phyloP scores from a whole-genome alignment of 2,888 invertebrate genomes.

The Pristionchus entomophagus region DNA sequence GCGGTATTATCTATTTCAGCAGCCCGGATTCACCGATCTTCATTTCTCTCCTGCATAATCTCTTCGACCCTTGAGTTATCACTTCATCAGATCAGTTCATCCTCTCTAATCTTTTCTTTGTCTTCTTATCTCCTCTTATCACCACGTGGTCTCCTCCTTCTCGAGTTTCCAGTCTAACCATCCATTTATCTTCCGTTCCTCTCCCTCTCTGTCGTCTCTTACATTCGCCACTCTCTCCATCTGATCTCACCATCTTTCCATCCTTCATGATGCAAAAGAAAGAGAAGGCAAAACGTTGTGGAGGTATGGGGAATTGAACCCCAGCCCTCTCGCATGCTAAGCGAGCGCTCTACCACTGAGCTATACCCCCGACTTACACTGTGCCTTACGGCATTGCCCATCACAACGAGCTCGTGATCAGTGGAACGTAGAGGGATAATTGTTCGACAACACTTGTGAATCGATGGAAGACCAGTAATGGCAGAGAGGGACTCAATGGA shows the following conservation, averaged over 20 bases:
- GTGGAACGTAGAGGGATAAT: constrained; percentile 7
- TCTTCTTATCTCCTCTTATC: constrained; percentile 37
- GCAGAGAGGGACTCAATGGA: neutral
- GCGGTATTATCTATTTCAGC: neutral
- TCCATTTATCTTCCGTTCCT: constrained; percentile 21
- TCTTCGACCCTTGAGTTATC: no score
- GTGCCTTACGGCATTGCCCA: neutral
- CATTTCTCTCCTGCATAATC: neutral
- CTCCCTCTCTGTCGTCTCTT: constrained; percentile 39
- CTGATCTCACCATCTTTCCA: neutral
- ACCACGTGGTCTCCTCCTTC: constrained; percentile 22
- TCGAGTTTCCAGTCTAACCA: constrained; percentile 20
- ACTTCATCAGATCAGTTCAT: constrained; percentile 17
- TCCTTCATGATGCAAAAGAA: neutral
- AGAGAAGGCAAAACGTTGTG: neutral
- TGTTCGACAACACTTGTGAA: neutral
- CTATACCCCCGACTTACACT: neutral
- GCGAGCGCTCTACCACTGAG: constrained; percentile 46
- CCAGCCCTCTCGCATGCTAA: constrained; percentile 44
- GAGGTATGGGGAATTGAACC: constrained; percentile 43
- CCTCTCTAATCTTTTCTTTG: neutral
- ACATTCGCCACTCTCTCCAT: constrained; percentile 7
- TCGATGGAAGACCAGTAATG: constrained; percentile 19
- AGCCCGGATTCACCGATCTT: neutral
- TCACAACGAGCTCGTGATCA: neutral